These are phyloP conservation scores for Aldrovandia affinis DNA, from an alignment of 2,797 vertebrate genomes.

Conservation along the genomic window DNA sequence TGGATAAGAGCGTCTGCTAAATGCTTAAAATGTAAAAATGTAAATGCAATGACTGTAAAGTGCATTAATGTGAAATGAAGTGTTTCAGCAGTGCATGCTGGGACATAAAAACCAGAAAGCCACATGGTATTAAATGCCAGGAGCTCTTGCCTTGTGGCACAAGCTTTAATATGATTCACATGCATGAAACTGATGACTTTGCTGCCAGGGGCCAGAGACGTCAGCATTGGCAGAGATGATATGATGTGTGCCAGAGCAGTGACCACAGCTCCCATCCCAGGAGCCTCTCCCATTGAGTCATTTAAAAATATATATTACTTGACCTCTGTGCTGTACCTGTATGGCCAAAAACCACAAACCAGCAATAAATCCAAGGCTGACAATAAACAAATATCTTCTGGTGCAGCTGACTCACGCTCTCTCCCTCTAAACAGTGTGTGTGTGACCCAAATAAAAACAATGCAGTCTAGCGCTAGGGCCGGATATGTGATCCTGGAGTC, in stretches of 20 bases:
- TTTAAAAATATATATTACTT: background rate
- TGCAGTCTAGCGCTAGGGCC: background rate
- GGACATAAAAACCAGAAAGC: background rate
- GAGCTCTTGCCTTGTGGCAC: background rate
- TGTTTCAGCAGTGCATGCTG: too few species aligned
- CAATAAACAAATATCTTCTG: background rate
- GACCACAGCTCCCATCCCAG: background rate
- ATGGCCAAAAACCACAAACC: background rate
- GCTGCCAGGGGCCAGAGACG: background rate
- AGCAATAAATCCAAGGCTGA: background rate
- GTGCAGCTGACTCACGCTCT: slow-evolving; percentile 18
- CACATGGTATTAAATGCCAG: background rate
- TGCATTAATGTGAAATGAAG: too few species aligned
- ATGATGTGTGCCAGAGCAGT: background rate
- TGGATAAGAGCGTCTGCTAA: too few species aligned
- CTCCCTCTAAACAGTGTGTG: slow-evolving; percentile 32
- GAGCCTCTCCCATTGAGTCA: background rate
- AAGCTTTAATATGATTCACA: background rate
- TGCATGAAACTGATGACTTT: background rate
- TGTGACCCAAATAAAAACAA: slow-evolving; percentile 35
- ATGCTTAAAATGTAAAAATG: too few species aligned
- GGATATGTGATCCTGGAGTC: slow-evolving; percentile 36
- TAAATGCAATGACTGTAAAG: too few species aligned
- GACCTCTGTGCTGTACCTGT: background rate
- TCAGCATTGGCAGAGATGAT: background rate